Percentiles rank a stretch among this genome's conserved stretches.
Conservation (phyloP, 2,888 invertebrate species). For the Tricholauxania praeusta region DNA sequence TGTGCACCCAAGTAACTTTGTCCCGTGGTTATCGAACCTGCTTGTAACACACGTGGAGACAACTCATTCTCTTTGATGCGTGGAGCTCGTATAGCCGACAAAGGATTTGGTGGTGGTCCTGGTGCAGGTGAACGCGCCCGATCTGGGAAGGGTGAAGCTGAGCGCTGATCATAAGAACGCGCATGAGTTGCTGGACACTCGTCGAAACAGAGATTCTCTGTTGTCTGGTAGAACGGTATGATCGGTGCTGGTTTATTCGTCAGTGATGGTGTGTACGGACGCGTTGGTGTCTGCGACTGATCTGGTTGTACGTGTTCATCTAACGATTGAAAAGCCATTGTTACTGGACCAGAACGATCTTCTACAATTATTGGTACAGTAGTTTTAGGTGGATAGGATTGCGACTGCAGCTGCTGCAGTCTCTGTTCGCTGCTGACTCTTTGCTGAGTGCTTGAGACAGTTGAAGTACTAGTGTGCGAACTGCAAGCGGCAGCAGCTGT, state of each 20-base stretch:
- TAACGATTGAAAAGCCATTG: slow-evolving; percentile 77
- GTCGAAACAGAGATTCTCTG: slow-evolving; percentile 78
- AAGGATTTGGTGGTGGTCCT: slow-evolving; percentile 78
- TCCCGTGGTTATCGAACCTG: slow-evolving; percentile 67
- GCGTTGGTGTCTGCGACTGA: slow-evolving; percentile 63
- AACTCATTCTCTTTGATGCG: slow-evolving; percentile 71
- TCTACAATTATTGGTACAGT: slow-evolving; percentile 65
- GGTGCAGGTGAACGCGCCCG: slow-evolving; percentile 78
- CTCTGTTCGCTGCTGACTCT: slow-evolving; percentile 47
- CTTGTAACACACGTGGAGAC: slow-evolving; percentile 56
- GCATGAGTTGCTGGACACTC: slow-evolving; percentile 74
- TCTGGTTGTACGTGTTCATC: slow-evolving; percentile 70
- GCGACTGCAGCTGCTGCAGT: slow-evolving; percentile 46
- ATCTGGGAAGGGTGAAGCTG: slow-evolving; percentile 77
- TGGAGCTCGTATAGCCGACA: slow-evolving; percentile 75
- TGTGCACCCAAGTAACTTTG: slow-evolving; percentile 65
- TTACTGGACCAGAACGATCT: slow-evolving; percentile 71
- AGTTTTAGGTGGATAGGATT: slow-evolving; percentile 46
- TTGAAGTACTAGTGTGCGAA: slow-evolving; percentile 48
- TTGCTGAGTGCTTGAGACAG: slow-evolving; percentile 41
- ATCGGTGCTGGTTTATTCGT: slow-evolving; percentile 79
- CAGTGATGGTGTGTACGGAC: slow-evolving; percentile 78
- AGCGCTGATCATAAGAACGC: slow-evolving; percentile 74
- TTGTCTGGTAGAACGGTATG: slow-evolving; percentile 80
- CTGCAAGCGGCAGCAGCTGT: slow-evolving; percentile 21